A percentile compares a stretch with the other conserved stretches of the same genome.
These are phyloP conservation scores for Elaphurus davidianus DNA, from an alignment of 2,113 vertebrate genomes.

Conservation along the genomic window DNA sequence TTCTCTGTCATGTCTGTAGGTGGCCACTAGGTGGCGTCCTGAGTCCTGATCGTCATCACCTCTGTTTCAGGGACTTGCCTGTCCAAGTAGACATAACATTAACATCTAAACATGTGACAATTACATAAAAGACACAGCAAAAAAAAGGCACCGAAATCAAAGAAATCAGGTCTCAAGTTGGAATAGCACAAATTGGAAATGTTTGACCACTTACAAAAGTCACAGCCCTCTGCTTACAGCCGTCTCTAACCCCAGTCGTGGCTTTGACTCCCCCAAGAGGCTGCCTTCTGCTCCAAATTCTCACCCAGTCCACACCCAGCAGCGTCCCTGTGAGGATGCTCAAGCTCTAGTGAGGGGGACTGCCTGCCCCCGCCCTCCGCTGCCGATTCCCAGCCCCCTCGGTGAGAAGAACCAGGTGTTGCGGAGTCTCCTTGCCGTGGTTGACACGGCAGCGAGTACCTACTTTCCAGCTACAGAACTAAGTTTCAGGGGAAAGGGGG, in stretches of 20 bases:
- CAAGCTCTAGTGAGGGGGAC: neutral
- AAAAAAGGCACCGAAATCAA: neutral
- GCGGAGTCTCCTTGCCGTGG: rapidly evolving
- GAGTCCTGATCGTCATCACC: neutral
- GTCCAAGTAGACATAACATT: neutral
- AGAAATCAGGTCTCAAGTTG: neutral
- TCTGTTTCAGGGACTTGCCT: neutral
- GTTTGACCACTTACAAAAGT: neutral
- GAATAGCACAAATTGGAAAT: neutral
- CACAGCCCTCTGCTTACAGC: neutral
- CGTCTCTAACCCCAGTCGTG: neutral
- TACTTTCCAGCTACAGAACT: neutral
- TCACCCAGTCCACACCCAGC: neutral
- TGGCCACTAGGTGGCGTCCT: conserved; percentile 29
- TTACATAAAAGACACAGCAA: neutral
- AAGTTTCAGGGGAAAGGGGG: neutral
- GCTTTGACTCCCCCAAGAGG: neutral
- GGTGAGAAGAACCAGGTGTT: rapidly evolving
- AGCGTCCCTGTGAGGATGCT: neutral
- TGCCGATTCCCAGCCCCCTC: neutral
- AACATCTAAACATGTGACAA: neutral
- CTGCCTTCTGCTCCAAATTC: neutral
- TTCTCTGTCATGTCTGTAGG: neutral
- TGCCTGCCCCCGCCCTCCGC: neutral
- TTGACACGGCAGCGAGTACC: rapidly evolving